phyloP scores from a whole-genome alignment of 2,113 vertebrate genomes.

The Girardinichthys multiradiatus region DNA sequence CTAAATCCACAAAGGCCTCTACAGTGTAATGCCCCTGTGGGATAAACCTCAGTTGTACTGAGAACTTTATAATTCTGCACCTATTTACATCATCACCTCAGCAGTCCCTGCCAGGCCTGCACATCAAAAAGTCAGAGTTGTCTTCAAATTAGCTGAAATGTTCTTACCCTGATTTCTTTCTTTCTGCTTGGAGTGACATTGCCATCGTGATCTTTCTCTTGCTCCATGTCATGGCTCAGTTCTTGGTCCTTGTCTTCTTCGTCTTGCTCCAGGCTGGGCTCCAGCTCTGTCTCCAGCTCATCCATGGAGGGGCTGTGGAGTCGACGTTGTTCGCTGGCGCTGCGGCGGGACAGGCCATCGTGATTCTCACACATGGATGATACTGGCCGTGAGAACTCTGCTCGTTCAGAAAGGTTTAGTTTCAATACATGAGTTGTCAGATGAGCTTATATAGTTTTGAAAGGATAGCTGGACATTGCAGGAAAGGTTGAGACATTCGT shows the following conservation, averaged over 20 bases:
- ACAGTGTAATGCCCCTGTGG: conserved; percentile 9
- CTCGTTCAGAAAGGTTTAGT: conserved; percentile 17
- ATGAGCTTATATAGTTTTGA: background rate
- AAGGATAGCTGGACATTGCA: background rate
- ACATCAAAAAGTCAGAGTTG: background rate
- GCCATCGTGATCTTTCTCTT: conserved; percentile 42
- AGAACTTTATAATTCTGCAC: conserved; percentile 18
- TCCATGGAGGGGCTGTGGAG: conserved; percentile 74
- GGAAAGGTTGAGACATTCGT: background rate
- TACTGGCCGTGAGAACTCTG: conserved; percentile 92
- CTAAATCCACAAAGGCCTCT: conserved; percentile 48
- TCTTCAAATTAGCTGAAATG: background rate
- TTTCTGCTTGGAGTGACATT: conserved; percentile 89
- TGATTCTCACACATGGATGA: conserved; percentile 92
- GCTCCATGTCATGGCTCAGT: conserved; percentile 63
- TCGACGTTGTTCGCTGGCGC: conserved; percentile 63
- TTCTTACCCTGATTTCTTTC: conserved; percentile 91
- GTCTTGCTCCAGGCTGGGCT: conserved; percentile 77
- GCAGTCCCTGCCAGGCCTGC: background rate
- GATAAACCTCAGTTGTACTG: conserved; percentile 10
- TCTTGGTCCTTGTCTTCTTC: conserved; percentile 80
- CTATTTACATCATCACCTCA: conserved; percentile 14
- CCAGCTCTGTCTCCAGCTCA: conserved; percentile 73
- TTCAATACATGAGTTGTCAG: background rate
- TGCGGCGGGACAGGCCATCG: conserved; percentile 76